Base-by-base conservation (phyloP, 2,888 invertebrate genomes). In the Polydrusus pterygomalis region DNA sequence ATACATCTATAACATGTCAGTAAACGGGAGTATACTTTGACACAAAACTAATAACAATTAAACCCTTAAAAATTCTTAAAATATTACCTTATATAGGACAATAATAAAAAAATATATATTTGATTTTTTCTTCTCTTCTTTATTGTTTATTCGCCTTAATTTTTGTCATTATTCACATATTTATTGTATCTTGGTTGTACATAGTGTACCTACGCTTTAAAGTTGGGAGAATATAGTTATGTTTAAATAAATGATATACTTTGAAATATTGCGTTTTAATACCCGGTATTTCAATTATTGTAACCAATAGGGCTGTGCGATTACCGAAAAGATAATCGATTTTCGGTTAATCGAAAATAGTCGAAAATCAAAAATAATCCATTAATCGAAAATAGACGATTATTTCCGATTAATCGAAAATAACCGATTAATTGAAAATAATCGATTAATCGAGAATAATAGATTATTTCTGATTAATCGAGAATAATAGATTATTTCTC, bases 131-230 rank as follows among this genome's bases (percentile, higher is more conserved):
- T 62, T 45, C 38, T 43, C 58, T 65, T 76, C 30, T 62, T 77
- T 79, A 67, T 73, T 18, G 49, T 74, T 72, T 70, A 47, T 65
- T 47, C 17, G 43, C n/a, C 1, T 43, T 13, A 1, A 13, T 70
- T 60, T 67, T 58, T 62, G 18, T 68, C 73, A 77, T 76, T 47
- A 75, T 74, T 73, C 74, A 75, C 75, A 79, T 81, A 79, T 81
- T 77, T 79, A 77, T 75, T 80, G 74, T 70, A 73, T 71, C 71
- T 73, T 74, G 70, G 69, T 74, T 81, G 81, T 81, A 81, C 71
- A 81, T 81, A 81, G 60, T 83, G 81, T 82, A 83, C 78, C 74
- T 81, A 80, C 77, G 81, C 82, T 82, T 81, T 79, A 78, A 79
- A 77, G 77, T 79, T 78, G 77, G 77, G 69, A 80, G 80, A 77